Conservation (phyloP, 2,113 vertebrate species). For the Grantiella picta region DNA sequence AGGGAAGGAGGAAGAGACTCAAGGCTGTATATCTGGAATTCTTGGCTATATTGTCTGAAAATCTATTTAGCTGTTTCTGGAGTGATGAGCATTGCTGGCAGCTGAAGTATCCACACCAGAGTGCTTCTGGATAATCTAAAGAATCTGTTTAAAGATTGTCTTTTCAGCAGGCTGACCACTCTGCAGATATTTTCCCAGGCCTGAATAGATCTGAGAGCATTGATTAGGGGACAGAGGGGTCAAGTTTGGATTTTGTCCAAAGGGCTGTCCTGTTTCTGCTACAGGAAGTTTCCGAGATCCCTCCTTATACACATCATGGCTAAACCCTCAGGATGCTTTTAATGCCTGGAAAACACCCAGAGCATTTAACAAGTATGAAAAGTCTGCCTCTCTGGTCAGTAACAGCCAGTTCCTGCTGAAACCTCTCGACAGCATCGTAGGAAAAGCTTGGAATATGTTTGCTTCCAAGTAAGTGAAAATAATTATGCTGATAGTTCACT, state of each 20-base stretch:
- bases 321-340: constrained; percentile 75
- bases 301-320: constrained; percentile 86
- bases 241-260: background rate
- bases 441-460: constrained; percentile 98
- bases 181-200: background rate
- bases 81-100: background rate
- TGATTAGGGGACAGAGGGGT: background rate
- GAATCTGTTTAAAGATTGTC: background rate
- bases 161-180: background rate
- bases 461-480: constrained; percentile 87
- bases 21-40: background rate
- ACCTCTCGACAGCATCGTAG: constrained; percentile 86
- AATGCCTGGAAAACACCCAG: constrained; percentile 81
- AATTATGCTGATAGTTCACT: background rate
- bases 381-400: constrained; percentile 88
- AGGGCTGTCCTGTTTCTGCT: background rate
- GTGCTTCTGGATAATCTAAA: background rate
- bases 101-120: background rate
- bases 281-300: constrained; percentile 84
- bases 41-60: background rate
- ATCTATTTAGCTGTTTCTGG: background rate
- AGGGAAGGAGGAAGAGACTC: background rate
- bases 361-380: constrained; percentile 91
- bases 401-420: constrained; percentile 90
- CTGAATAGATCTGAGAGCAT: background rate